These are phyloP conservation scores for Silvanus unidentatus DNA, from an alignment of 2,888 invertebrate species.

Conservation along the genomic window DNA sequence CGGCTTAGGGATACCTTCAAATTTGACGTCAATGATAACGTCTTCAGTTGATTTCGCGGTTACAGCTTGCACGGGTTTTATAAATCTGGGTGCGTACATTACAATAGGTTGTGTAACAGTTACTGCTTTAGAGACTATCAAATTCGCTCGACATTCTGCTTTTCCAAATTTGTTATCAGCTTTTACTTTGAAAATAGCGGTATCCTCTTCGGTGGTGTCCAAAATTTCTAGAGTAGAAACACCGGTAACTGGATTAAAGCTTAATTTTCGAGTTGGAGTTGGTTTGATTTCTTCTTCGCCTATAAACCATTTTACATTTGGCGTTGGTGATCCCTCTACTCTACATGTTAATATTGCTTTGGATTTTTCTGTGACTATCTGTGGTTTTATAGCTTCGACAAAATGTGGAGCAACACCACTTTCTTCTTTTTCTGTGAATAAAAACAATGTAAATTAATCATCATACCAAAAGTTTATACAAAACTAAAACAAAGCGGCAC, in stretches of 20 bases:
- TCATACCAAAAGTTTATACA: conserved; percentile 1
- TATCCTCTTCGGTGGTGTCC: conserved; percentile 60
- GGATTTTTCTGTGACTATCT: conserved; percentile 57
- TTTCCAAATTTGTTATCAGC: conserved; percentile 69
- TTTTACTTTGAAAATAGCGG: conserved; percentile 62
- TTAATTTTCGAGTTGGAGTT: conserved; percentile 51
- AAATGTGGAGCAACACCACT: conserved; percentile 63
- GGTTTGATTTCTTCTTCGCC: conserved; percentile 58
- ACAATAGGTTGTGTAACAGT: conserved; percentile 50
- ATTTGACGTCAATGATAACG: conserved; percentile 64
- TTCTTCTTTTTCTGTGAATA: conserved; percentile 58
- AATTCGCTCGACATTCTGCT: conserved; percentile 68
- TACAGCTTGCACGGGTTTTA: conserved; percentile 70
- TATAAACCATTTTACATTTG: conserved; percentile 65
- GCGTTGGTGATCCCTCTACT: conserved; percentile 63
- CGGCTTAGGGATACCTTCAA: conserved; percentile 65
- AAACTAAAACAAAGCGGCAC: too few species aligned
- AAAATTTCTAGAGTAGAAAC: conserved; percentile 58
- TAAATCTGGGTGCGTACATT: conserved; percentile 66
- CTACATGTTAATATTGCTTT: conserved; percentile 61
- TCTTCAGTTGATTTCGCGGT: conserved; percentile 64
- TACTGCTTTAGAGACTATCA: conserved; percentile 53
- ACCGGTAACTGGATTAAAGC: conserved; percentile 58
- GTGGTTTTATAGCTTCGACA: conserved; percentile 59
- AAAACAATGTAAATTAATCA: conserved; percentile 3